A percentile compares a stretch with the other conserved stretches of the same genome.
These are phyloP conservation scores for Lysiphlebus fabarum DNA, from an alignment of 1,140 invertebrate species.

Conservation along the genomic window DNA sequence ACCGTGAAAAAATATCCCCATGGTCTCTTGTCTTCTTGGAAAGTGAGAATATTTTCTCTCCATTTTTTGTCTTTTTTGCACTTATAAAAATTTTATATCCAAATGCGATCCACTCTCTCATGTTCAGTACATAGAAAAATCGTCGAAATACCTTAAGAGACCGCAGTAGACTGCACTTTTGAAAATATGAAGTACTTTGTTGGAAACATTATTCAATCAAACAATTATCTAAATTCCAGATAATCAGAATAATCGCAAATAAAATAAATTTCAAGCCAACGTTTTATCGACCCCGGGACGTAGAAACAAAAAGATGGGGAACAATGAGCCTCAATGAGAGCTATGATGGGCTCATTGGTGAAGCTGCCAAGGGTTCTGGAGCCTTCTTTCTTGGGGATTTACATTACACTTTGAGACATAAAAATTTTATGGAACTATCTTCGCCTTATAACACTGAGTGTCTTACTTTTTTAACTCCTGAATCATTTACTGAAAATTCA, in stretches of 20 bases:
- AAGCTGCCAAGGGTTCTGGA: constrained; percentile 65
- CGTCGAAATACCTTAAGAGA: too few relatives aligned
- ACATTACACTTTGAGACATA: constrained; percentile 67
- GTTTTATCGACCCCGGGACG: constrained; percentile 63
- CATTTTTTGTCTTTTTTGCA: too few relatives aligned
- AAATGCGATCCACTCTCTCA: too few relatives aligned
- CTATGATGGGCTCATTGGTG: constrained; percentile 68
- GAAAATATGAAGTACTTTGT: too few relatives aligned
- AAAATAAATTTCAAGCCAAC: constrained; percentile 67
- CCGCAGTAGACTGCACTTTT: too few relatives aligned
- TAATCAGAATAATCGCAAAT: constrained; percentile 64
- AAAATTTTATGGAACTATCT: constrained; percentile 70
- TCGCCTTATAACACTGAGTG: constrained; percentile 76
- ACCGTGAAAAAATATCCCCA: too few relatives aligned
- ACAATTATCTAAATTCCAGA: constrained; percentile 52
- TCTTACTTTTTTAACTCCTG: constrained; percentile 77
- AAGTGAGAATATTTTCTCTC: too few relatives aligned
- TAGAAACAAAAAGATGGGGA: constrained; percentile 65
- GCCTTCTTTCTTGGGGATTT: constrained; percentile 76
- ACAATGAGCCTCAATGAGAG: constrained; percentile 58
- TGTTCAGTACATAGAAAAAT: too few relatives aligned
- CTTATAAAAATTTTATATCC: too few relatives aligned
- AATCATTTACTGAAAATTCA: constrained; percentile 72
- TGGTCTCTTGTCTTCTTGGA: too few relatives aligned
- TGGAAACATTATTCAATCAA: too few relatives aligned